A percentile compares a stretch with the other conserved stretches of the same genome.
Conservation (phyloP, 2,888 invertebrate species). For the Leptinotarsa peninsularis region DNA sequence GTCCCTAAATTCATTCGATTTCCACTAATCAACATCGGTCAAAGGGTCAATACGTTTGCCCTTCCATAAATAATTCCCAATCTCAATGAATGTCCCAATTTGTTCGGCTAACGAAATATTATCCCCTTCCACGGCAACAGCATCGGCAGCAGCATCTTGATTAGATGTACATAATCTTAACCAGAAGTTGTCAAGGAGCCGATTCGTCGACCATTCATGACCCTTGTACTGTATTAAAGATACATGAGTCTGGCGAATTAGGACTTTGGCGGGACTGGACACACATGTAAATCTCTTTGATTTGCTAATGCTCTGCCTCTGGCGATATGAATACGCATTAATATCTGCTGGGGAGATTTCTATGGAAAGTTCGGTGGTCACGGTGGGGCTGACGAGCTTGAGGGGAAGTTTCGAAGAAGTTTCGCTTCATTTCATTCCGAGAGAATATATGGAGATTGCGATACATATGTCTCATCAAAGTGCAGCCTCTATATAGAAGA, state of each 20-base stretch:
- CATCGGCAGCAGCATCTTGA: constrained; percentile 33
- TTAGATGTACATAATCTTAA: constrained; percentile 54
- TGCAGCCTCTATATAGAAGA: no score
- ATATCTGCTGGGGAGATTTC: constrained; percentile 52
- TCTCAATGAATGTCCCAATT: constrained; percentile 49
- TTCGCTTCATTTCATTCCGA: constrained; percentile 7
- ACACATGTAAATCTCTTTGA: constrained; percentile 54
- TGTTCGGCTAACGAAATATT: constrained; percentile 48
- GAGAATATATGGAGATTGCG: background rate
- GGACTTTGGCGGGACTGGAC: constrained; percentile 47
- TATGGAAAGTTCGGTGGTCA: constrained; percentile 18
- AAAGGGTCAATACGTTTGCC: constrained; percentile 55
- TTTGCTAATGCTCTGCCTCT: constrained; percentile 53
- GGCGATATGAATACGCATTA: constrained; percentile 55
- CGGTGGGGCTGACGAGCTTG: background rate
- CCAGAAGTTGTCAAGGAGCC: constrained; percentile 50
- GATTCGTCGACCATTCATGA: constrained; percentile 43
- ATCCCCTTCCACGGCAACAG: constrained; percentile 33
- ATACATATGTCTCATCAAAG: no score
- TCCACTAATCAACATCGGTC: constrained; percentile 51
- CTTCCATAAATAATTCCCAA: constrained; percentile 48
- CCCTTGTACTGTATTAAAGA: constrained; percentile 52
- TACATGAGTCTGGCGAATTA: constrained; percentile 49
- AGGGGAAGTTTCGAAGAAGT: constrained; percentile 16
- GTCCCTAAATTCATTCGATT: constrained; percentile 46